These are phyloP conservation scores for Heterotilapia buettikoferi DNA, from an alignment of 2,113 vertebrate species.

Conservation along the genomic window DNA sequence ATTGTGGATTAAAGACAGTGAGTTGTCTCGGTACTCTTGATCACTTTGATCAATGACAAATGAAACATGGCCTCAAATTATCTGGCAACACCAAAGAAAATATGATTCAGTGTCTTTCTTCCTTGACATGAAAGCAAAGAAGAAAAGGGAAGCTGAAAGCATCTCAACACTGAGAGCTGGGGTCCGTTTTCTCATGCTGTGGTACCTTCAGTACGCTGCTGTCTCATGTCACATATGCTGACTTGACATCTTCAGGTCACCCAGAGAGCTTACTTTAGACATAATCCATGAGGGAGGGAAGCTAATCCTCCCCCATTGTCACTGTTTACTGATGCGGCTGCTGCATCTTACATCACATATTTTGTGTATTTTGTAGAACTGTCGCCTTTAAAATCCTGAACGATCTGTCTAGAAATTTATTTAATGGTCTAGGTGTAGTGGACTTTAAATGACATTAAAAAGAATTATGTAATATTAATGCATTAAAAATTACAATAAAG, in stretches of 20 bases:
- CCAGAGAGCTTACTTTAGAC: constrained; percentile 12
- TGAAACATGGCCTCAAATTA: not conserved
- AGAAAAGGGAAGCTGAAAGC: not conserved
- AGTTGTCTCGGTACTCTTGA: not conserved
- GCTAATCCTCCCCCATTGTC: constrained; percentile 29
- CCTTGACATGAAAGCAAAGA: not conserved
- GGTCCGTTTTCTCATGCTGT: not conserved
- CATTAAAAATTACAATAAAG: not conserved
- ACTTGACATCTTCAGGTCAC: constrained; percentile 18
- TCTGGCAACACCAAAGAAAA: not conserved
- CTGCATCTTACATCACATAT: not conserved
- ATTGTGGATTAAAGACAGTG: not conserved
- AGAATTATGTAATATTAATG: not conserved
- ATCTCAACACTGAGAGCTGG: not conserved
- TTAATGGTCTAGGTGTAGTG: not conserved
- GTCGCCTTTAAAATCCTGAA: not conserved
- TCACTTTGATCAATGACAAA: not conserved
- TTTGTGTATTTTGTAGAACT: not conserved
- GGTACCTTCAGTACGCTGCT: not conserved
- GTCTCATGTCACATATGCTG: constrained; percentile 14
- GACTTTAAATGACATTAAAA: not conserved
- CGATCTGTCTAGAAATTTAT: rapidly evolving
- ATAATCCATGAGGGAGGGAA: constrained; percentile 35
- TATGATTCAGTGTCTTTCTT: not conserved
- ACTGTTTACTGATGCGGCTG: not conserved